Evolutionary conservation across 2,888 invertebrate genomes (phyloP), one percentile per base, ranked within the genome.

Genomic region (Drosophila leonis): DNA sequence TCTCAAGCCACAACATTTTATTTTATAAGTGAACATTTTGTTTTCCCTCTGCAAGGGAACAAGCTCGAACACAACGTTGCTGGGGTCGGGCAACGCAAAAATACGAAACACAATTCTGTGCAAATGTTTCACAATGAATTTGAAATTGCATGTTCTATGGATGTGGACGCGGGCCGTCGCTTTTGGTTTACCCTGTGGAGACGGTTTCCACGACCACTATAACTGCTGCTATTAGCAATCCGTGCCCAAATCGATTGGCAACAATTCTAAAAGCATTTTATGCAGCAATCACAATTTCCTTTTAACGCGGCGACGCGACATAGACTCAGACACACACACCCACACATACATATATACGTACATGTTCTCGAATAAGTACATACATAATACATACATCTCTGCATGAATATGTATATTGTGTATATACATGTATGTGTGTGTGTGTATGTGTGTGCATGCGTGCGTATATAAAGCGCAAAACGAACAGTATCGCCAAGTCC

Each of bases 231-330:
- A 66, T 79, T 84, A 75, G 83, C 84, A 88, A 88, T 86, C 82
- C 84, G 67, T 87, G 78, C 90, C 83, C 70, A 82, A 86, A 86
- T 86, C 85, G 90, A 86, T 86, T 89, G 90, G 88, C 85, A 86
- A 85, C 88, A 77, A 81, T 88, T 89, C 85, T 90, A 82, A 88
- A 84, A 89, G 88, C 88, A 84, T 85, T 90, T 86, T 88, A 88
- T 84, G 78, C 80, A 82, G 79, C 88, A 86, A 84, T 86, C 88
- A 82, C 88, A 84, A 89, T 90, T 82, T 86, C 85, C 90, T 85
- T 84, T 90, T 84, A 82, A 69, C 87, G 76, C 76, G 72, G 67
- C 80, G 65, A 70, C 68, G 61, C 88, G 67, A 76, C 80, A 56
- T 49, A 64, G 61, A 54, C 62, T 59, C 64, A 49, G 29, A 46